phyloP scores from a whole-genome alignment of 2,797 vertebrate species.

The Scarus forsteni region DNA sequence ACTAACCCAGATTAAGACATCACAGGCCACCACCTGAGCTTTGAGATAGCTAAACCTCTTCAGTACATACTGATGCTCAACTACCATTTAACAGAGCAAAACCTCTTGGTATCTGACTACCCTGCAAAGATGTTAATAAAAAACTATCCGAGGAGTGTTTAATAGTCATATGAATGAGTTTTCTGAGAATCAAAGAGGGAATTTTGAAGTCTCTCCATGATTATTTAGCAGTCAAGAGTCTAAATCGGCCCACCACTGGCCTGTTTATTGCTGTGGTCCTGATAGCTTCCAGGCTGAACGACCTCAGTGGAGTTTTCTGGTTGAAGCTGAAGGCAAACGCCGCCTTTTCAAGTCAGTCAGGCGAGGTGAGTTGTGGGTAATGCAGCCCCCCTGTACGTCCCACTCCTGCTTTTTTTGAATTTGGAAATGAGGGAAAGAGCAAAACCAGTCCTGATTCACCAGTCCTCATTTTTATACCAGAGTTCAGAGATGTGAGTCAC shows the following conservation, averaged over 20 bases:
- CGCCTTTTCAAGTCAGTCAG: conserved; percentile 73
- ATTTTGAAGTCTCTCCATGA: conserved; percentile 22
- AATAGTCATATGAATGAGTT: conserved; percentile 18
- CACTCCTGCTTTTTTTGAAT: conserved; percentile 10
- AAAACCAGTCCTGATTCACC: conserved; percentile 3
- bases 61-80: too few species aligned
- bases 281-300: conserved; percentile 43
- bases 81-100: too few species aligned
- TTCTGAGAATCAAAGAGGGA: conserved; percentile 5
- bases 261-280: conserved; percentile 74
- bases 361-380: conserved; percentile 47
- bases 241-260: conserved; percentile 59
- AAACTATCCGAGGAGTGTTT: not conserved
- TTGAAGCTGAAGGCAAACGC: conserved; percentile 36
- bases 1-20: too few species aligned
- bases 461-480: not conserved
- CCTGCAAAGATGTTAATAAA: too few species aligned
- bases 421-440: conserved; percentile 17
- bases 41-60: too few species aligned
- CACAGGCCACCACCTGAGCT: too few species aligned
- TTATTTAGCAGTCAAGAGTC: conserved; percentile 23
- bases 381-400: conserved; percentile 7
- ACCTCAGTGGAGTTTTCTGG: conserved; percentile 26
- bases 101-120: too few species aligned
- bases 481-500: not conserved